These are phyloP conservation scores for Polia nebulosa DNA, from an alignment of 2,888 invertebrate species.

Conservation along the genomic window DNA sequence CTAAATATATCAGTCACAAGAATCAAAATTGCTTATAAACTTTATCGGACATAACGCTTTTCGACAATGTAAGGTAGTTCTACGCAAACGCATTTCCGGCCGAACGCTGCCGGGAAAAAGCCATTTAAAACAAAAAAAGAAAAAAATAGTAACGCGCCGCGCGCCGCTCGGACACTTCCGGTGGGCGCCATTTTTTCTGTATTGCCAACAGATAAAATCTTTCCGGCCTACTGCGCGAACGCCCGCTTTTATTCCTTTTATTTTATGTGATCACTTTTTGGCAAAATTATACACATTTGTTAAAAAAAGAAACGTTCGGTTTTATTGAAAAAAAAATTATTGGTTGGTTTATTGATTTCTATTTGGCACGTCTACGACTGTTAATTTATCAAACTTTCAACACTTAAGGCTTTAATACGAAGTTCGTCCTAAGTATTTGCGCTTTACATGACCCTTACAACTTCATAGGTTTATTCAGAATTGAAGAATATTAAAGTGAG, in stretches of 20 bases:
- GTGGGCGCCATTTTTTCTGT: slow-evolving; percentile 91
- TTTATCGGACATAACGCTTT: slow-evolving; percentile 81
- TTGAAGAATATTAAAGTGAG: background rate
- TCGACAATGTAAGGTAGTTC: slow-evolving; percentile 84
- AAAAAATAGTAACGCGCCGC: slow-evolving; percentile 90
- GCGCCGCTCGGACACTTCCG: slow-evolving; percentile 91
- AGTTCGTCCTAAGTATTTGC: background rate
- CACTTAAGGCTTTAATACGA: background rate
- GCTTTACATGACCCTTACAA: background rate
- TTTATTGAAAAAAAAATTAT: slow-evolving; percentile 39
- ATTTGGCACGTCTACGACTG: background rate
- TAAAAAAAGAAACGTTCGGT: slow-evolving; percentile 54
- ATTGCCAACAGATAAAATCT: slow-evolving; percentile 91
- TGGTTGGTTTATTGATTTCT: slow-evolving; percentile 13
- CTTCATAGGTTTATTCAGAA: background rate
- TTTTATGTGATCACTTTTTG: slow-evolving; percentile 85
- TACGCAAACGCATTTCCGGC: slow-evolving; percentile 91
- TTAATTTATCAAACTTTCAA: background rate
- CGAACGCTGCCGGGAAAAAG: slow-evolving; percentile 90
- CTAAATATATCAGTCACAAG: slow-evolving; percentile 75
- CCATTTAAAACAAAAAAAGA: slow-evolving; percentile 90
- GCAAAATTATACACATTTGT: slow-evolving; percentile 79
- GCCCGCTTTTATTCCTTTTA: slow-evolving; percentile 86
- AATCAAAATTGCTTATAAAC: slow-evolving; percentile 81
- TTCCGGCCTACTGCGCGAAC: slow-evolving; percentile 90